A percentile compares a stretch with the other conserved stretches of the same genome.
phyloP scores from a whole-genome alignment of 2,888 invertebrate genomes.

The Schizotus pectinicornis region DNA sequence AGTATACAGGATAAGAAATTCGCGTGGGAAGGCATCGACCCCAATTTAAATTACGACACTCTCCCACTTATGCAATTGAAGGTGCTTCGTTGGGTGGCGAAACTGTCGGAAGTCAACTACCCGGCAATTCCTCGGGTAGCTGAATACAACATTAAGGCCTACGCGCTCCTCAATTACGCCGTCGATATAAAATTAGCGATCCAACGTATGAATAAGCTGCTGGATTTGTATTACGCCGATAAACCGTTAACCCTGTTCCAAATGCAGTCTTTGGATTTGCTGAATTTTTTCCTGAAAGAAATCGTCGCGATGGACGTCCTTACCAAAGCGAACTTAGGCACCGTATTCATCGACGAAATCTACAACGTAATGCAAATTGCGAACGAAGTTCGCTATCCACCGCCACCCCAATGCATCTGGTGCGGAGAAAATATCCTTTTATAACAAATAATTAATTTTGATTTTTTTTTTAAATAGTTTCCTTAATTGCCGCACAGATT shows the following conservation, averaged over 20 bases:
- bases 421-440: constrained; percentile 54
- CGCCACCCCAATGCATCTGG: constrained; percentile 47
- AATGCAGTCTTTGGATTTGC: constrained; percentile 48
- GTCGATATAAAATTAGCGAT: constrained; percentile 49
- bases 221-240: constrained; percentile 39
- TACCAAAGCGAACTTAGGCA: constrained; percentile 48
- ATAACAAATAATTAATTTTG: neutral
- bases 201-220: constrained; percentile 43
- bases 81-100: constrained; percentile 46
- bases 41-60: constrained; percentile 45
- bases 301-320: constrained; percentile 46
- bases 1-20: constrained; percentile 49
- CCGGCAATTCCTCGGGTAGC: constrained; percentile 40
- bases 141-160: constrained; percentile 48
- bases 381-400: constrained; percentile 48
- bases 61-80: constrained; percentile 46
- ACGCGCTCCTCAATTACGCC: constrained; percentile 46
- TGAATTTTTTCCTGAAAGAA: constrained; percentile 51
- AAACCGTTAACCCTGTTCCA: constrained; percentile 44
- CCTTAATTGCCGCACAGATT: constrained; percentile 40
- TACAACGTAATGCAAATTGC: constrained; percentile 44
- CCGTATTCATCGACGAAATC: constrained; percentile 47
- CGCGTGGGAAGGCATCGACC: constrained; percentile 47
- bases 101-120: constrained; percentile 50
- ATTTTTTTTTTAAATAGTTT: neutral